Percentiles rank a stretch among this genome's conserved stretches.
Conservation (phyloP, 2,797 vertebrate species). For the Amphiprion clarkii region DNA sequence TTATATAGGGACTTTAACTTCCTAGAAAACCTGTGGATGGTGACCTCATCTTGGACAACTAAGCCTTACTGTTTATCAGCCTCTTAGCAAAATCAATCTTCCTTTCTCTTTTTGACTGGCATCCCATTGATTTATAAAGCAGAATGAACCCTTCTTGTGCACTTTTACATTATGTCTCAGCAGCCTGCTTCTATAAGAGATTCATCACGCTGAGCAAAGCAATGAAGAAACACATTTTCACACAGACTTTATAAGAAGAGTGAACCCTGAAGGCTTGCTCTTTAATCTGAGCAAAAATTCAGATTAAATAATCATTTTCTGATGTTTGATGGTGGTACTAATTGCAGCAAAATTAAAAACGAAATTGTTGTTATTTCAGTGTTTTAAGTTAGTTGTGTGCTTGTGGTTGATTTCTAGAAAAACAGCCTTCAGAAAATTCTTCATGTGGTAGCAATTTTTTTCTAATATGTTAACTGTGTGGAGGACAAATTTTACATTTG, state of each 20-base stretch:
- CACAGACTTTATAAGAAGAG: neutral
- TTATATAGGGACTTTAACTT: constrained; percentile 11
- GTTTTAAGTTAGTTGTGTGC: too few relatives aligned
- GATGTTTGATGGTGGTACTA: too few relatives aligned
- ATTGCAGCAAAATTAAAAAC: too few relatives aligned
- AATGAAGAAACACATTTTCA: neutral
- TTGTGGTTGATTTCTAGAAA: too few relatives aligned
- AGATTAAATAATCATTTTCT: too few relatives aligned
- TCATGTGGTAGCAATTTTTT: too few relatives aligned
- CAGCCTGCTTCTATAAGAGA: neutral
- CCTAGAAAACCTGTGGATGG: neutral
- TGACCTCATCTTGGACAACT: constrained; percentile 10
- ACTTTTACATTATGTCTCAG: neutral
- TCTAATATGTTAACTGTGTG: too few relatives aligned
- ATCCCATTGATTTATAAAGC: neutral
- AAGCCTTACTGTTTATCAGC: neutral
- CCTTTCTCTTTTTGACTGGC: neutral
- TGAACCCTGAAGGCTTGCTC: too few relatives aligned
- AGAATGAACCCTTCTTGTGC: constrained; percentile 1
- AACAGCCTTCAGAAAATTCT: too few relatives aligned
- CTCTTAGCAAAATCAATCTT: neutral
- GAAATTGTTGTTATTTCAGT: too few relatives aligned
- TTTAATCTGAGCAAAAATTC: too few relatives aligned
- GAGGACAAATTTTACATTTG: too few relatives aligned
- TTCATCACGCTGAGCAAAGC: neutral